A percentile compares a stretch with the other conserved stretches of the same genome.
Conservation (phyloP, 1,140 invertebrate genomes). For the Zaprionus davidi region DNA sequence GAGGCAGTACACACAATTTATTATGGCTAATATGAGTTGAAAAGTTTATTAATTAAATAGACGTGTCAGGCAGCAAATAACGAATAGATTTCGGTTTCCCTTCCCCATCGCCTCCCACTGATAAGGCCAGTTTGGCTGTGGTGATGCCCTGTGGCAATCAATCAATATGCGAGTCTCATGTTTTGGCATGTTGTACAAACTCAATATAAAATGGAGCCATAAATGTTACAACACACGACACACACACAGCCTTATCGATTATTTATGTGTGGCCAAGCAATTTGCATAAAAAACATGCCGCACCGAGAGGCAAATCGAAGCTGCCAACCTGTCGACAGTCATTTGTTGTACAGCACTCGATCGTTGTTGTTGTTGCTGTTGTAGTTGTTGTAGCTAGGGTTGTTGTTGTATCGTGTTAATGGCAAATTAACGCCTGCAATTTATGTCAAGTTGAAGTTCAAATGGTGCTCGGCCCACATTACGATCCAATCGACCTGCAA, state of each 20-base stretch:
- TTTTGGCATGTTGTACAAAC: constrained; percentile 63
- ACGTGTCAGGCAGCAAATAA: constrained; percentile 21
- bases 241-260: constrained; percentile 30
- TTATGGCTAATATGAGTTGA: constrained; percentile 28
- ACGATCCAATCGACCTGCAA: not conserved
- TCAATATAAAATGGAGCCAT: constrained; percentile 56
- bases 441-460: constrained; percentile 49
- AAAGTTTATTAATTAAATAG: constrained; percentile 45
- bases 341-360: constrained; percentile 25
- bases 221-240: constrained; percentile 30
- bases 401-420: constrained; percentile 36
- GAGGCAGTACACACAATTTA: not conserved
- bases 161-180: constrained; percentile 38
- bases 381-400: constrained; percentile 5
- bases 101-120: not conserved
- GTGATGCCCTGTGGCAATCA: constrained; percentile 28
- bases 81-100: constrained; percentile 11
- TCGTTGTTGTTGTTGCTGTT: not conserved
- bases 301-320: constrained; percentile 35
- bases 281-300: constrained; percentile 41
- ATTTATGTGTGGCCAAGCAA: constrained; percentile 32
- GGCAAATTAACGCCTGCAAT: constrained; percentile 47
- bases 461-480: constrained; percentile 14
- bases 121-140: constrained; percentile 31
- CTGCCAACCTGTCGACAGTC: constrained; percentile 42